Evolutionary conservation across 35 echinoderm and acorn worm genomes (phyloP), one percentile per base, ranked within the genome.

Genomic region (Patiria miniata): DNA sequence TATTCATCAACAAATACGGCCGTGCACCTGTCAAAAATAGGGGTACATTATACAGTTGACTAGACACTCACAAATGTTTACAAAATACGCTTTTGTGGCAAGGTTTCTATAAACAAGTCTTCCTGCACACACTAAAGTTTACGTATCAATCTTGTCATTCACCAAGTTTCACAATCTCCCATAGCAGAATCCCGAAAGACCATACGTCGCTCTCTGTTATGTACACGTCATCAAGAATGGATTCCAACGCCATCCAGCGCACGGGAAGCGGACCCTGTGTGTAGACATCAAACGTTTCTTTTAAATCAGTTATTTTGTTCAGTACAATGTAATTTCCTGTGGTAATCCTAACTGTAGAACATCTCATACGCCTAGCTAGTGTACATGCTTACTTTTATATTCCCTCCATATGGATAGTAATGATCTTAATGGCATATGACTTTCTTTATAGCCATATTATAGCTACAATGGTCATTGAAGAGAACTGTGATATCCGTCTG

Each of bases 91-190:
- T 1, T 28, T 0, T 84, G 82, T 61, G 52, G 36, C 8, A 8
- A 18, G 14, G 10, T 18, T 29, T n/a, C n/a, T n/a, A n/a, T n/a
- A n/a, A 0, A 8, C 22, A 15, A 14, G 14, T 15, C 9, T 29
- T 23, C 14, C 14, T n/a, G n/a, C n/a, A n/a, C n/a, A n/a, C n/a
- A n/a, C n/a, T n/a, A n/a, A n/a, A n/a, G n/a, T n/a, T n/a, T n/a
- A n/a, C n/a, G n/a, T n/a, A n/a, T n/a, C n/a, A n/a, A n/a, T n/a
- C n/a, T 36, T 36, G 5, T 18, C 19, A 33, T 68, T 79, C 60
- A 97, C 94, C 94, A 79, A 97, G 65, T 1, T 86, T 97, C 4
- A 93, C 54, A 78, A 97, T 93, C 78, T 97, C 94, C 94, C 94
- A 97, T 30, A 97, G 51, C 18, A 93, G 39, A 37, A 97, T 79